Conservation (phyloP, 2,113 vertebrate genomes). For the Antechinus flavipes region DNA sequence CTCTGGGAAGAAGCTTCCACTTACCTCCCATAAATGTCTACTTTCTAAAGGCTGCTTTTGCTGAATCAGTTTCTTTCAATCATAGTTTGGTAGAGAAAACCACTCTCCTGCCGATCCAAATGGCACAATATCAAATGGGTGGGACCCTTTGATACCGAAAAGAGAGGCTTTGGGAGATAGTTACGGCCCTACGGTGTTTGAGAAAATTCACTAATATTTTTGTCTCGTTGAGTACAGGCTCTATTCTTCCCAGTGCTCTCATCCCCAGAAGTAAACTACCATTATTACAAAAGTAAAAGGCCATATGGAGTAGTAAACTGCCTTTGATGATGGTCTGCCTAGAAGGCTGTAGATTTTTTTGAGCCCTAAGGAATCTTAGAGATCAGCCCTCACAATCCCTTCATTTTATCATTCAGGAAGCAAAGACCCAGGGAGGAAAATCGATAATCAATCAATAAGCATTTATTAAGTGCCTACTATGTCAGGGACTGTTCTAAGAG, state of each 20-base stretch:
- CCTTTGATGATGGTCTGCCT: not conserved
- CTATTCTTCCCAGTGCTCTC: not conserved
- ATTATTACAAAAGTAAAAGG: not conserved
- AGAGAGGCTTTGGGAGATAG: not conserved
- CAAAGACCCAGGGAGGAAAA: not conserved
- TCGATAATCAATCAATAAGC: not conserved
- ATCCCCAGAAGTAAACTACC: not conserved
- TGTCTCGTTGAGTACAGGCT: not conserved
- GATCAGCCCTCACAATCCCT: not conserved
- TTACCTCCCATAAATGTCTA: not conserved
- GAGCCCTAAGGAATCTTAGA: not conserved
- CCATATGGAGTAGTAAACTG: not conserved
- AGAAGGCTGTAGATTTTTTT: not conserved
- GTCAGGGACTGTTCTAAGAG: not conserved
- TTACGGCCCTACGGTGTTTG: not conserved
- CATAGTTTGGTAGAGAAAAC: not conserved
- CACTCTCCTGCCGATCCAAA: not conserved
- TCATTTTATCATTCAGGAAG: not conserved
- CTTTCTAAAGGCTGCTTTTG: not conserved
- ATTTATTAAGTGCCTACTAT: not conserved
- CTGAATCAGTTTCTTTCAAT: not conserved
- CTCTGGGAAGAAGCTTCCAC: not conserved
- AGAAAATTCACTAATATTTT: not conserved
- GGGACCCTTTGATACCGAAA: not conserved
- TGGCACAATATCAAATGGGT: not conserved